Base-by-base conservation (phyloP, 2,888 invertebrate genomes). In the Chorisops tibialis region DNA sequence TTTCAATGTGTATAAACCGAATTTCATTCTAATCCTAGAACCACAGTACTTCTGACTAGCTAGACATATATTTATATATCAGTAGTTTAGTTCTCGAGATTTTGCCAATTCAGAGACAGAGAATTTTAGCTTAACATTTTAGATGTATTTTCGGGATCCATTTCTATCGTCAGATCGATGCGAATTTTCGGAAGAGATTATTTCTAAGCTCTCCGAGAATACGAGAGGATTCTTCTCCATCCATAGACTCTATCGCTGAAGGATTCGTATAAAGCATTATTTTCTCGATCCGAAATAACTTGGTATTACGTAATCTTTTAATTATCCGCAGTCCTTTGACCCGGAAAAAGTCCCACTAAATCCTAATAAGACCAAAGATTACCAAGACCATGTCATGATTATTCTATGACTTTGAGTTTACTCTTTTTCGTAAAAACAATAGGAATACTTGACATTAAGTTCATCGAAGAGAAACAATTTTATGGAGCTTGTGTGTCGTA, bases 101-200 rank as follows among this genome's bases (percentile, higher is more conserved):
- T 19, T 18, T 45, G 16, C 43, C 18, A 18, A 41, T n/a, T 11
- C 39, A 39, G 39, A 39, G 39, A 4, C 12, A 39, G 14, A 39
- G 12, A 45, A 45, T 16, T 45, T 45, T 45, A 45, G n/a, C 43
- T 19, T 11, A 16, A 45, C 16, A 45, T 14, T 16, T 45, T 45
- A 45, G 45, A 62, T 62, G 43, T 63, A 43, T 47, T 59, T 51
- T 63, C 51, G 30, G 60, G 52, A 51, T 63, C 54, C 60, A 60
- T 60, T 45, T 54, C 63, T 56, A 63, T 62, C 62, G 59, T 61
- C 45, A 38, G 58, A 64, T 64, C 61, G 62, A 62, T 64, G 47
- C 52, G 59, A 61, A 64, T 64, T 64, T 62, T 62, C 52, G 52
- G 38, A 30, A 64, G 64, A 61, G 64, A 58, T 64, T 64, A 64